A percentile compares a stretch with the other conserved stretches of the same genome.
These are phyloP conservation scores for Telenomus remus DNA, from an alignment of 1,140 invertebrate species.

Conservation along the genomic window DNA sequence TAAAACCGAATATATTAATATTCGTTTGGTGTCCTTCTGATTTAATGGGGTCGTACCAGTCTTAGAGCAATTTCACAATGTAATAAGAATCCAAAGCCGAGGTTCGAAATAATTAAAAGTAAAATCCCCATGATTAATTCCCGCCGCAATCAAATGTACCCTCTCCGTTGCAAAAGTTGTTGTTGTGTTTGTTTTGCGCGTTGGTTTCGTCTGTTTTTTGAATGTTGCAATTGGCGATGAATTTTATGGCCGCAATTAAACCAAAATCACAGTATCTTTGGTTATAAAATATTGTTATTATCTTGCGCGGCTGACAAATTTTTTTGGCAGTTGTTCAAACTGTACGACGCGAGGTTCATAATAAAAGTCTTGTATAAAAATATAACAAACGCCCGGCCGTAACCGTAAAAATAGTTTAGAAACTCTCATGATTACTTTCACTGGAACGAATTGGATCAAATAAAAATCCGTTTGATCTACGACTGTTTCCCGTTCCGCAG, in stretches of 20 bases:
- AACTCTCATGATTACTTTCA: conserved; percentile 2
- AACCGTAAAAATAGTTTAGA: conserved; percentile 27
- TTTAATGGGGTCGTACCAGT: too few relatives aligned
- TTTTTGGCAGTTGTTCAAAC: conserved; percentile 34
- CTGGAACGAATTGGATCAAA: conserved; percentile 11
- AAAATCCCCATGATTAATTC: too few relatives aligned
- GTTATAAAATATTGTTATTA: conserved; percentile 30
- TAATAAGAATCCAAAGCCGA: too few relatives aligned
- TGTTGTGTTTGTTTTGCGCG: too few relatives aligned
- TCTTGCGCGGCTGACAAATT: conserved; percentile 18
- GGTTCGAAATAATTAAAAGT: too few relatives aligned
- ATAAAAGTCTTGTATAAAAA: conserved; percentile 32
- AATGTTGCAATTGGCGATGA: neutral
- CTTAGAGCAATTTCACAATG: too few relatives aligned
- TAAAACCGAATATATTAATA: conserved; percentile 2
- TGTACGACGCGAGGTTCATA: conserved; percentile 26
- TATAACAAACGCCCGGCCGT: conserved; percentile 20
- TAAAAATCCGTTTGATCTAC: conserved; percentile 15
- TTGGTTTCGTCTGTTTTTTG: neutral
- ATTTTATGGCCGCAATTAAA: conserved; percentile 30
- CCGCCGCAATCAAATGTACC: too few relatives aligned
- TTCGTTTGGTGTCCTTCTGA: neutral
- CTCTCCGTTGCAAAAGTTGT: too few relatives aligned
- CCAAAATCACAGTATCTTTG: conserved; percentile 14
- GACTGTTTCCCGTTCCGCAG: neutral